Percentiles rank a stretch among this genome's conserved stretches.
Conservation (phyloP, 2,888 invertebrate genomes). For the Sinodicranocentrus sp. region DNA sequence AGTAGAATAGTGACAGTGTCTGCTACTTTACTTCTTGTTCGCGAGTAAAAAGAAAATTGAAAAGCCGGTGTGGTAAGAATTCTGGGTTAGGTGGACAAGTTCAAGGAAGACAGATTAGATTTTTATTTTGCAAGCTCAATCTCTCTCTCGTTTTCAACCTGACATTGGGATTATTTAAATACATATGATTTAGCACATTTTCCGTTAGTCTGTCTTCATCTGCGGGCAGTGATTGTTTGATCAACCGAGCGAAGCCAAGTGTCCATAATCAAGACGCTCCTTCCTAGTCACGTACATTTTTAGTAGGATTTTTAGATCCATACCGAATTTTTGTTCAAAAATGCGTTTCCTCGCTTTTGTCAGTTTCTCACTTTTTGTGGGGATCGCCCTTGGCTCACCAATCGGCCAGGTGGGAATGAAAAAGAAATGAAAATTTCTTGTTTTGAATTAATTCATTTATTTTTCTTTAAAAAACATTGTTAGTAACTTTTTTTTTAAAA, state of each 20-base stretch:
- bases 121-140: background rate
- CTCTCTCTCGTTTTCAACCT: constrained; percentile 39
- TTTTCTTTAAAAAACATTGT: too few relatives aligned
- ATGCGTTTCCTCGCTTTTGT: constrained; percentile 54
- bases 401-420: constrained; percentile 69
- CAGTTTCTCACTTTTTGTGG: constrained; percentile 46
- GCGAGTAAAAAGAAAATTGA: constrained; percentile 32
- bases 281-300: constrained; percentile 28
- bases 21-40: background rate
- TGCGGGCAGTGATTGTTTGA: constrained; percentile 52
- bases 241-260: constrained; percentile 33
- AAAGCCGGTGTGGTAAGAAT: constrained; percentile 60
- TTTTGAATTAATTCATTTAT: too few relatives aligned
- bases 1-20: background rate
- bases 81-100: constrained; percentile 70
- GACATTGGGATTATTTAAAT: constrained; percentile 68
- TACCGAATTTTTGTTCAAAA: constrained; percentile 52
- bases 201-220: constrained; percentile 69
- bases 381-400: constrained; percentile 63
- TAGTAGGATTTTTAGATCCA: too few relatives aligned
- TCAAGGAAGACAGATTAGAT: constrained; percentile 22
- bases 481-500: too few relatives aligned
- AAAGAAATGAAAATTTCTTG: too few relatives aligned
- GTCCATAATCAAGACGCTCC: background rate
- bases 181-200: constrained; percentile 68